Conservation (phyloP, 2,113 vertebrate genomes). For the Uria aalge region DNA sequence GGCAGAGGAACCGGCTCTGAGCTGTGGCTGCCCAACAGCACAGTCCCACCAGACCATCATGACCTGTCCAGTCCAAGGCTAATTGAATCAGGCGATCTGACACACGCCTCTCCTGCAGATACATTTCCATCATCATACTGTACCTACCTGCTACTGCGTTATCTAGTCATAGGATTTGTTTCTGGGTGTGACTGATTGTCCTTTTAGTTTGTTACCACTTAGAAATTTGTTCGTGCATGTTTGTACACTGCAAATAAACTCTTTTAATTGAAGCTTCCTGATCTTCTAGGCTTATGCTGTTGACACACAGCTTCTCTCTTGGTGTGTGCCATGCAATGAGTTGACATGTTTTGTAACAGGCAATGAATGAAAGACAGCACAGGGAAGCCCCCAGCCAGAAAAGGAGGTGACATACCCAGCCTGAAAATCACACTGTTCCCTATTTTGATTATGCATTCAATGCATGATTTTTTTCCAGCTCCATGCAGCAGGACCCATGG, state of each 20-base stretch:
- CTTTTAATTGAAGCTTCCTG: neutral
- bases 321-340: neutral
- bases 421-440: neutral
- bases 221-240: neutral
- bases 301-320: neutral
- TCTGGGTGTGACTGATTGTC: neutral
- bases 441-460: neutral
- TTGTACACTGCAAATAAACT: neutral
- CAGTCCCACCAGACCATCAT: rapidly evolving
- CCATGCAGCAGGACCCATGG: neutral
- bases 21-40: rapidly evolving
- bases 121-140: neutral
- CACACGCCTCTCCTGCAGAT: neutral
- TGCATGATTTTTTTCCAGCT: neutral
- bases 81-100: neutral
- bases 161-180: neutral
- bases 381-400: neutral
- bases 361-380: neutral
- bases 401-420: neutral
- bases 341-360: neutral
- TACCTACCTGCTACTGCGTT: neutral
- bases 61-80: neutral
- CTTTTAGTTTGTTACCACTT: neutral
- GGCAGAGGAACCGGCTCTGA: neutral
- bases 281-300: neutral